These are phyloP conservation scores for Polydrusus pterygomalis DNA, from an alignment of 2,888 invertebrate genomes.

Conservation along the genomic window DNA sequence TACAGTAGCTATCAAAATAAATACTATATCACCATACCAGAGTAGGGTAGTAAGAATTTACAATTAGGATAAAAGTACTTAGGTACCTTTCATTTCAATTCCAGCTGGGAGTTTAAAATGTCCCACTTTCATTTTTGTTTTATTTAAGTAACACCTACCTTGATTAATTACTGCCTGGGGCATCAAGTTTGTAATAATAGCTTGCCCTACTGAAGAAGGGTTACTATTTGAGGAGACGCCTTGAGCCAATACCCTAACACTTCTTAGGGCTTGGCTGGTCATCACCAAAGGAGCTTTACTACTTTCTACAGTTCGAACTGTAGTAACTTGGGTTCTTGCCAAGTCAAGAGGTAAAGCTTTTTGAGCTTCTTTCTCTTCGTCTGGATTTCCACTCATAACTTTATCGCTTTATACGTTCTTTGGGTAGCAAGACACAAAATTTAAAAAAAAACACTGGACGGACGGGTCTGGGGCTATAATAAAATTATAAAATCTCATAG, in stretches of 20 bases:
- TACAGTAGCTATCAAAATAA: too few relatives aligned
- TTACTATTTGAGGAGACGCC: slow-evolving; percentile 66
- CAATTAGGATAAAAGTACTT: too few relatives aligned
- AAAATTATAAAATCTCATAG: background rate
- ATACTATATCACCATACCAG: too few relatives aligned
- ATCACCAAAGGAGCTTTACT: slow-evolving; percentile 68
- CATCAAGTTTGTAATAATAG: slow-evolving; percentile 72
- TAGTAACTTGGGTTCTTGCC: slow-evolving; percentile 74
- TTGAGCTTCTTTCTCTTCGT: slow-evolving; percentile 76
- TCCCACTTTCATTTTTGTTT: background rate
- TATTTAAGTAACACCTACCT: slow-evolving; percentile 65
- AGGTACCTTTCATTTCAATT: too few relatives aligned
- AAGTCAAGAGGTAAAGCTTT: slow-evolving; percentile 75
- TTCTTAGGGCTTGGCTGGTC: slow-evolving; percentile 68
- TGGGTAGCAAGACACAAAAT: slow-evolving; percentile 12
- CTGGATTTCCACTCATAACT: slow-evolving; percentile 70
- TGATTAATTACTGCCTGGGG: slow-evolving; percentile 75
- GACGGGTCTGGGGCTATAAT: background rate
- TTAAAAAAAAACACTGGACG: background rate
- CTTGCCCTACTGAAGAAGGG: slow-evolving; percentile 65
- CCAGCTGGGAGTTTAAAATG: background rate
- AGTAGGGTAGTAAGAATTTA: too few relatives aligned
- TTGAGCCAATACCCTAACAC: slow-evolving; percentile 70
- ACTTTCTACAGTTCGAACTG: slow-evolving; percentile 72
- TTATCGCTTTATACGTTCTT: background rate